These are phyloP conservation scores for Asbolus verrucosus DNA, from an alignment of 1,140 invertebrate genomes.

Conservation along the genomic window DNA sequence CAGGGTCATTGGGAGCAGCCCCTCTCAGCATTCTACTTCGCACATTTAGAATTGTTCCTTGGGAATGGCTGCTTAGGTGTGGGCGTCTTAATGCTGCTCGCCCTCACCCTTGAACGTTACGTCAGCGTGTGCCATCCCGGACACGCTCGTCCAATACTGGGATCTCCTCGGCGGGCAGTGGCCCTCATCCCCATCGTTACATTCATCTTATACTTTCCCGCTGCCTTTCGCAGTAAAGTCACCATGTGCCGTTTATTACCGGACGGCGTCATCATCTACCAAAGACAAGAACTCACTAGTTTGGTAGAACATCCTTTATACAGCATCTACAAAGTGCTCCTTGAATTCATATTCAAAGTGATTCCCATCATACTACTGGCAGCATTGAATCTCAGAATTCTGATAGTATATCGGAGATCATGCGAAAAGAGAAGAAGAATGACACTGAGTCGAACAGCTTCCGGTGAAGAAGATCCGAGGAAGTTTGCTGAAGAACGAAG, in stretches of 20 bases:
- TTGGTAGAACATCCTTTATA: conserved; percentile 64
- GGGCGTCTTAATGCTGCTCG: conserved; percentile 83
- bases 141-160: conserved; percentile 71
- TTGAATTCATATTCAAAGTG: conserved; percentile 73
- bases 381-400: conserved; percentile 77
- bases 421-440: conserved; percentile 75
- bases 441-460: conserved; percentile 70
- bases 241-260: conserved; percentile 68
- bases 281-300: conserved; percentile 69
- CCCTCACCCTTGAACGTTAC: conserved; percentile 83
- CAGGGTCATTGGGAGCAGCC: conserved; percentile 74
- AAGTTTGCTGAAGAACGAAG: conserved; percentile 80
- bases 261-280: conserved; percentile 69
- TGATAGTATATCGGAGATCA: conserved; percentile 75
- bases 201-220: conserved; percentile 75
- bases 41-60: conserved; percentile 79
- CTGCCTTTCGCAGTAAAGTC: conserved; percentile 73
- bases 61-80: conserved; percentile 80
- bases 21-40: conserved; percentile 77
- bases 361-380: conserved; percentile 76
- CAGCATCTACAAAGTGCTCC: conserved; percentile 72
- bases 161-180: conserved; percentile 73
- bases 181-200: conserved; percentile 72
- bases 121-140: conserved; percentile 85
- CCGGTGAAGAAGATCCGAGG: conserved; percentile 71